Evolutionary conservation across 2,113 vertebrate species (phyloP), one percentile per base, ranked within the genome.

Genomic region (Eupsittula cactorum): DNA sequence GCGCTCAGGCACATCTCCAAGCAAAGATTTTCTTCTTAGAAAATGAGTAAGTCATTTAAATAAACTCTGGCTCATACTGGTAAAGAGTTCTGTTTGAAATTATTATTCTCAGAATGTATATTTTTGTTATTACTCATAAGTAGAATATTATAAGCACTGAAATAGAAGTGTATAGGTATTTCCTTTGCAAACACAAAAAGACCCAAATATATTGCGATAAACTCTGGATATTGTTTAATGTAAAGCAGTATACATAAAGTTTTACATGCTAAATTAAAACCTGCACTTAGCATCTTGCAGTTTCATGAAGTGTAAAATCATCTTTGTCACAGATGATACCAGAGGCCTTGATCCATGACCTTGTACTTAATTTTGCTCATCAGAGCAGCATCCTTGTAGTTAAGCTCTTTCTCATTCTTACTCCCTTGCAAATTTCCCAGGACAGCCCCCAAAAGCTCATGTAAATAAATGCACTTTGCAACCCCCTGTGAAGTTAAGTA

Each of bases 1-100:
- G 96, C 10, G 97, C 98, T 27, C 98, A 98, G 96, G 98, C 98
- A 79, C 98, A 98, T 92, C 98, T 99, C 81, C 99, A 99, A 97
- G 98, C 98, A 86, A 98, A 98, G 88, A 98, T 99, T 46, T 98
- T 98, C 82, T 98, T 98, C 94, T 96, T 99, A 98, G 98, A 99
- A 98, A 98, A 98, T 1, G 98, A 98, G 98, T 99, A 97, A 98
- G 97, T 94, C 39, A 79, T 82, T 94, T 63, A 60, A 89, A 93
- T 76, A 82, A 93, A 39, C 65, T 90, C 71, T 77, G 33, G 39
- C 64, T 84, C 21, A 39, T 60, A n/a, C 27, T 75, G 39, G 27
- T 63, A 92, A 39, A 64, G 39, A 84, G 47, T 73, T 88, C 42
- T 88, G 16, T 50, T 91, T 84, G 25, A 53, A 92, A 86, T 86